Conservation (phyloP, 2,113 vertebrate genomes). For the Loxodonta africana region DNA sequence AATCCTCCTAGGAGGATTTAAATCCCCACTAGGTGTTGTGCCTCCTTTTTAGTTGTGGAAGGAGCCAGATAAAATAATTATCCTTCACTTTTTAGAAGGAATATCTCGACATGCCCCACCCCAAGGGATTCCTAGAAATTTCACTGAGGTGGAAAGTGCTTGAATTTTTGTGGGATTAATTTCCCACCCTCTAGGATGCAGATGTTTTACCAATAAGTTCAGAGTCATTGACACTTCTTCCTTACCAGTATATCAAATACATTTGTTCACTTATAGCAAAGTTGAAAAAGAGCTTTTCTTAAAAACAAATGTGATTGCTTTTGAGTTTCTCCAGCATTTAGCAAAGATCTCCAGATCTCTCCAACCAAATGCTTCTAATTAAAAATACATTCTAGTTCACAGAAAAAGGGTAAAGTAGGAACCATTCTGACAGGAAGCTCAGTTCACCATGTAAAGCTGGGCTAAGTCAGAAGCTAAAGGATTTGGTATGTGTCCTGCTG, state of each 20-base stretch:
- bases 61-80: too few relatives aligned
- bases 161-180: too few relatives aligned
- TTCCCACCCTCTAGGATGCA: too few relatives aligned
- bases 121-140: too few relatives aligned
- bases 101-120: too few relatives aligned
- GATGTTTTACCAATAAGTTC: too few relatives aligned
- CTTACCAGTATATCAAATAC: background rate
- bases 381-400: background rate
- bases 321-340: background rate
- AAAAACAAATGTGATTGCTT: background rate
- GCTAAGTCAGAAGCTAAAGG: background rate
- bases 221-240: background rate
- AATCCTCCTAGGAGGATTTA: too few relatives aligned
- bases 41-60: too few relatives aligned
- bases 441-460: background rate
- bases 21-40: too few relatives aligned
- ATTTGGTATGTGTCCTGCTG: background rate
- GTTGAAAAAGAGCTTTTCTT: background rate
- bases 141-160: too few relatives aligned
- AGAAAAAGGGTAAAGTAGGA: background rate
- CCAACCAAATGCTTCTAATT: background rate
- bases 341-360: background rate
- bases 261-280: background rate
- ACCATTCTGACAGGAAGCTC: background rate
- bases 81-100: too few relatives aligned